These are phyloP conservation scores for Etia nguti DNA, from an alignment of 2,113 vertebrate species.

Conservation along the genomic window DNA sequence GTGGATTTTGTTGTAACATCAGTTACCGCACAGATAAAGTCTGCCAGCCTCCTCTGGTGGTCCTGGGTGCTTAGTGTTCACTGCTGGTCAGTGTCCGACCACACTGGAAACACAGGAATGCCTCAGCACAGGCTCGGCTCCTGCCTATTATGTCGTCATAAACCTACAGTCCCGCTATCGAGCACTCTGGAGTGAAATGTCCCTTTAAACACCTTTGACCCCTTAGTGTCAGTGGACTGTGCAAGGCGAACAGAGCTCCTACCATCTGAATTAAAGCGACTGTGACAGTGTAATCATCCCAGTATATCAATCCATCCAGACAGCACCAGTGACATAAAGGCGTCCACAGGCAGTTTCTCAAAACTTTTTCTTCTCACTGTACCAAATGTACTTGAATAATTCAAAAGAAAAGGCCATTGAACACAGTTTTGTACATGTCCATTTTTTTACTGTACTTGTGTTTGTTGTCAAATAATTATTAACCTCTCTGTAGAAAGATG, in stretches of 20 bases:
- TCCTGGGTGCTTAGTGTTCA: constrained; percentile 45
- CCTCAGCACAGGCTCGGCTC: constrained; percentile 10
- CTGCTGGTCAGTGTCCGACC: constrained; percentile 68
- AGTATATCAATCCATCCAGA: constrained; percentile 47
- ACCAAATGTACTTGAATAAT: constrained; percentile 77
- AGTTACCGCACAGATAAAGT: constrained; percentile 16
- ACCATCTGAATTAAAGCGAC: constrained; percentile 10
- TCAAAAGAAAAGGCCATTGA: constrained; percentile 71
- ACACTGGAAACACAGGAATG: constrained; percentile 51
- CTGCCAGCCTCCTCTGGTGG: constrained; percentile 19
- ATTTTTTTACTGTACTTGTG: constrained; percentile 62
- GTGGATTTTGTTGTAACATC: constrained; percentile 43
- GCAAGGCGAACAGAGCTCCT: constrained; percentile 4
- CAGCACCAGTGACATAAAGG: constrained; percentile 24
- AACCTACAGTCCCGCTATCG: not conserved
- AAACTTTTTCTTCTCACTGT: constrained; percentile 65
- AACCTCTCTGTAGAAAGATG: constrained; percentile 40
- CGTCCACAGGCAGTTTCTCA: constrained; percentile 40
- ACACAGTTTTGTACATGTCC: constrained; percentile 66
- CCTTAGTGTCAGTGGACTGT: constrained; percentile 12
- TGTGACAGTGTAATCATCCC: constrained; percentile 20
- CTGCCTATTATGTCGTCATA: constrained; percentile 15
- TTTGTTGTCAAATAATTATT: constrained; percentile 49
- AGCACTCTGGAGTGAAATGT: constrained; percentile 13
- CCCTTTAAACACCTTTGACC: constrained; percentile 38